Conservation (phyloP, 2,797 vertebrate species). For the Micropoecilia bifurca region DNA sequence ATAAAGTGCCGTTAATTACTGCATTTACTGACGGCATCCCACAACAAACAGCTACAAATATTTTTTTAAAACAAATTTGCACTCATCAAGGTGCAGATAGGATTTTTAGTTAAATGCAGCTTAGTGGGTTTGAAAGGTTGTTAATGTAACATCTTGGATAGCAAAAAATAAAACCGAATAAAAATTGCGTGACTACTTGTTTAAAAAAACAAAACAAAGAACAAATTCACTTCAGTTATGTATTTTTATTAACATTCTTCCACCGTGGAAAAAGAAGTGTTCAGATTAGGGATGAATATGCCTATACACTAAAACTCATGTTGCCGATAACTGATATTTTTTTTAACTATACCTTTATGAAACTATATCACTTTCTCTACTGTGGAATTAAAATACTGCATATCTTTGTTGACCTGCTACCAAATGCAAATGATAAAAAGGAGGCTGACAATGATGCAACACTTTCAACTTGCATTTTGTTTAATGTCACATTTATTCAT, state of each 20-base stretch:
- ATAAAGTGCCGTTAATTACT: neutral
- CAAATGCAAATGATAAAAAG: no score
- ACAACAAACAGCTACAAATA: neutral
- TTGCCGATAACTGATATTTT: no score
- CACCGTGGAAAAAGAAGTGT: neutral
- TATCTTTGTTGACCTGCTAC: no score
- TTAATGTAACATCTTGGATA: neutral
- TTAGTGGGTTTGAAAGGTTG: neutral
- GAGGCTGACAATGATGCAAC: no score
- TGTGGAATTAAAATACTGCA: no score
- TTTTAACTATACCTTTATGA: no score
- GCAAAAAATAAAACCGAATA: neutral
- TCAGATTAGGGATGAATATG: no score
- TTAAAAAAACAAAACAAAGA: neutral
- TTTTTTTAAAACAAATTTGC: neutral
- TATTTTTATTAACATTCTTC: neutral
- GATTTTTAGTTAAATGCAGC: neutral
- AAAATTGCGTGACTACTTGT: neutral
- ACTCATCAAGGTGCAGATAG: neutral
- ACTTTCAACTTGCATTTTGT: neutral
- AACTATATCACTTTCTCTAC: no score
- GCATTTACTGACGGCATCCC: neutral
- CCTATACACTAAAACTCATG: no score
- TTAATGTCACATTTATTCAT: no score
- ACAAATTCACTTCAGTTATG: neutral